Evolutionary conservation across 2,113 vertebrate genomes (phyloP).

Genomic region (Prolemur simus): DNA sequence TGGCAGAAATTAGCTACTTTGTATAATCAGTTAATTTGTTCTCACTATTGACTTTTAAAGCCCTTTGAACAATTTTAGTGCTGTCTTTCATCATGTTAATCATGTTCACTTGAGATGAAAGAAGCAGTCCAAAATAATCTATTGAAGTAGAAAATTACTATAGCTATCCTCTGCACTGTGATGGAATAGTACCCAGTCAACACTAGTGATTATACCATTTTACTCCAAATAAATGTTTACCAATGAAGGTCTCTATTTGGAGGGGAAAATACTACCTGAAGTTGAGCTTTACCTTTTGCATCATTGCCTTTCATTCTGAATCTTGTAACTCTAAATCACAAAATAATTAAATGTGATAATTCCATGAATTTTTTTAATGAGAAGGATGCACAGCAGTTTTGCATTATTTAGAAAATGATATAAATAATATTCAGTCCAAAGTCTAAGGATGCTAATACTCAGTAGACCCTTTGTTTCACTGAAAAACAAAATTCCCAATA

Average conservation of each 20-base stretch:
- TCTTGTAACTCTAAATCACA: background rate
- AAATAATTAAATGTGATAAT: background rate
- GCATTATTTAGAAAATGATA: background rate
- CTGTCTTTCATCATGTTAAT: constrained; percentile 56
- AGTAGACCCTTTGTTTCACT: background rate
- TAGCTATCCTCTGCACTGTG: background rate
- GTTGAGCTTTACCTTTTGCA: background rate
- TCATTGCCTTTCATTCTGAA: background rate
- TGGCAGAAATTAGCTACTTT: background rate
- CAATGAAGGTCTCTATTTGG: background rate
- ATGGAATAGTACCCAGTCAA: background rate
- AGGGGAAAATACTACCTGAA: background rate
- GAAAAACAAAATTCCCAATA: background rate
- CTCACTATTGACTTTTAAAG: constrained; percentile 45
- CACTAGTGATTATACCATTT: background rate
- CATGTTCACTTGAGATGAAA: background rate
- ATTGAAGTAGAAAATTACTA: background rate
- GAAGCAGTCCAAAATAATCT: background rate
- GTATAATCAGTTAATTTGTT: constrained; percentile 45
- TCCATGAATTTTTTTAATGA: background rate
- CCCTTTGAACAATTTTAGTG: constrained; percentile 1
- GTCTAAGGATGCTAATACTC: background rate
- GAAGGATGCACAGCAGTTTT: background rate
- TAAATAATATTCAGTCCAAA: background rate
- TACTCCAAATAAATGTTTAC: background rate